Percentiles rank a stretch among this genome's conserved stretches.
Conservation (phyloP, 2,888 invertebrate genomes). For the Pecten maximus region DNA sequence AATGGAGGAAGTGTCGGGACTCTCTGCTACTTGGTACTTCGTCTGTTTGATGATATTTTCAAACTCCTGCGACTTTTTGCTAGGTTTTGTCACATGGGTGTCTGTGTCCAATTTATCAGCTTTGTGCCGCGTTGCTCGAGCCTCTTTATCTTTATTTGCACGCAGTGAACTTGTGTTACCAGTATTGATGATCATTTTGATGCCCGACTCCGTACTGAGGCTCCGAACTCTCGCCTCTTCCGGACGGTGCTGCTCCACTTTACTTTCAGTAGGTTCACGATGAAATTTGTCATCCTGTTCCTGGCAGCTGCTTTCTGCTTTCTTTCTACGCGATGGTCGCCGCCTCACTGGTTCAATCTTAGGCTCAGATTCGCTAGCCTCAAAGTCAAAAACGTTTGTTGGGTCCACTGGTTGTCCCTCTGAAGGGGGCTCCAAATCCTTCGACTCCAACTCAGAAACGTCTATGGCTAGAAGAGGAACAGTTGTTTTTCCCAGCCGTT, state of each 20-base stretch:
- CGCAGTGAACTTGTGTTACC: not conserved
- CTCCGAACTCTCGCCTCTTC: conserved; percentile 59
- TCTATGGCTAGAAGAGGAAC: conserved; percentile 53
- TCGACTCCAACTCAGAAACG: conserved; percentile 75
- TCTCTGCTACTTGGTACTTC: not conserved
- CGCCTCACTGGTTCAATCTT: conserved; percentile 53
- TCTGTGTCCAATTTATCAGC: not conserved
- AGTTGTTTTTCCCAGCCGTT: conserved; percentile 36
- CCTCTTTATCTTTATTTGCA: not conserved
- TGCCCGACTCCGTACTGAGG: conserved; percentile 59
- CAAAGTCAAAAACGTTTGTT: conserved; percentile 74
- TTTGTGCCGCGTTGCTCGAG: not conserved
- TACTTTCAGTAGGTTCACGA: not conserved
- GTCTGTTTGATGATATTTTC: not conserved
- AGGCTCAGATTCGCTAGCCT: conserved; percentile 69
- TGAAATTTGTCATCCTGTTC: conserved; percentile 41
- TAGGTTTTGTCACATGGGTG: not conserved
- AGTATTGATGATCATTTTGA: conserved; percentile 37
- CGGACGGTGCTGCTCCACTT: conserved; percentile 37
- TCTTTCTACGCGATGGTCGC: conserved; percentile 43
- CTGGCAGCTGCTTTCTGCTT: conserved; percentile 44
- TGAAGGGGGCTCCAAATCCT: conserved; percentile 63
- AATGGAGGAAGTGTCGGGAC: not conserved
- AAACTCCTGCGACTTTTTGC: not conserved
- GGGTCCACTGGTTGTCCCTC: not conserved